Evolutionary conservation across 2,113 vertebrate genomes (phyloP), one percentile per base, ranked within the genome.

Genomic region (Ovibos moschatus): DNA sequence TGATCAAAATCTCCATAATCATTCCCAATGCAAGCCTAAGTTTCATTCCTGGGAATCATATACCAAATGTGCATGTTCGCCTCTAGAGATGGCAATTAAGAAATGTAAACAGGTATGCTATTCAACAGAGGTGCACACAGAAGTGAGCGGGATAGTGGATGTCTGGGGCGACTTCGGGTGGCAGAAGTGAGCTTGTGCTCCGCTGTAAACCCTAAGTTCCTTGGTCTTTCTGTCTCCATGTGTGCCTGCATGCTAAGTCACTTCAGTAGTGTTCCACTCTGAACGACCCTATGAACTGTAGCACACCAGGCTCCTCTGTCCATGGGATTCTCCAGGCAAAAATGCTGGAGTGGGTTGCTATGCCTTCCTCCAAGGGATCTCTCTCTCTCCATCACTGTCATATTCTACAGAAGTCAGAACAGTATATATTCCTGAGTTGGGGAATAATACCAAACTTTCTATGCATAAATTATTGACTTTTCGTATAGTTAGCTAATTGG

Each of bases 401-500:
- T 28, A 21, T 43, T 7, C 14, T 17, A 53, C 9, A 85, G 53
- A 62, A 57, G 43, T 19, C 13, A 62, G 43, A 87, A 51, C 43
- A 12, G 10, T 67, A 15, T 43, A 51, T 78, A 47, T 50, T 92
- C 13, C 28, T 86, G 30, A 90, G 45, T 60, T 76, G 81, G 14
- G 90, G 45, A 92, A 53, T 83, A 71, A 93, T 33, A 64, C 1
- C 15, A 78, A 92, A 30, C 21, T 92, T 89, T 57, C 78, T 57
- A 60, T 55, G 50, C 23, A 87, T 92, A 89, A 78, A 28, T 71
- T 82, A 10, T 60, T 96, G 76, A 88, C 25, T 14, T 85, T 94
- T 86, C 67, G 30, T 15, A 71, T 64, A 89, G 12, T 51, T 57
- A 76, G 21, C 17, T 89, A 74, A 91, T 36, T 91, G 30, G n/a